Percentiles rank a stretch among this genome's conserved stretches.
Conservation (phyloP, 2,888 invertebrate genomes). For the Notodonta dromedarius region DNA sequence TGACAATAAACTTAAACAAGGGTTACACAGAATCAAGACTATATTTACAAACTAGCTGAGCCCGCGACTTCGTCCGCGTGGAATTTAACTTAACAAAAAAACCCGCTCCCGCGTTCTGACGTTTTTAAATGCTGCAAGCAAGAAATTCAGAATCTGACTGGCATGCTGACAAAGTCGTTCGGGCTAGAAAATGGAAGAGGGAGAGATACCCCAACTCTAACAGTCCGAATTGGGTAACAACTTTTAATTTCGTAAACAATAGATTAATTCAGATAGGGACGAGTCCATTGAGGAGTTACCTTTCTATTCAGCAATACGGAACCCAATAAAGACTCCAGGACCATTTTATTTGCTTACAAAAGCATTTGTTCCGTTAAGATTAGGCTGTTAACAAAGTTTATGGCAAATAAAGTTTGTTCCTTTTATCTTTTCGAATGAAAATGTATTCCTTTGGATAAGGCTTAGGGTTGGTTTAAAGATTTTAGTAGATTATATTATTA, state of each 20-base stretch:
- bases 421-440: conserved; percentile 15
- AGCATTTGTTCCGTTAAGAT: conserved; percentile 16
- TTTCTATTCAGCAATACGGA: conserved; percentile 3
- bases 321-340: conserved; percentile 5
- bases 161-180: too few relatives aligned
- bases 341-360: conserved; percentile 10
- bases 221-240: neutral
- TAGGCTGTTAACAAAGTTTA: conserved; percentile 19
- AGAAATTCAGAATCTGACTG: too few relatives aligned
- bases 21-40: too few relatives aligned
- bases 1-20: too few relatives aligned
- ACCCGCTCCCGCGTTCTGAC: too few relatives aligned
- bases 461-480: neutral
- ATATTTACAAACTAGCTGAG: too few relatives aligned
- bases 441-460: conserved; percentile 6
- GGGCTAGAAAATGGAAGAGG: too few relatives aligned
- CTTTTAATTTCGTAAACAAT: conserved; percentile 2
- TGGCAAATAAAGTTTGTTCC: conserved; percentile 10
- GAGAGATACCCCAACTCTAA: too few relatives aligned
- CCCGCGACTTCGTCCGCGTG: too few relatives aligned
- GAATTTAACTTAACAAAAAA: too few relatives aligned
- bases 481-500: too few relatives aligned
- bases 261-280: neutral
- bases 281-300: neutral
- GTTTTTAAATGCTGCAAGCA: too few relatives aligned